Percentiles rank a stretch among this genome's conserved stretches.
Evolutionary conservation across 2,888 invertebrate species (phyloP).

Genomic region (Hydrotaea diabolus): DNA sequence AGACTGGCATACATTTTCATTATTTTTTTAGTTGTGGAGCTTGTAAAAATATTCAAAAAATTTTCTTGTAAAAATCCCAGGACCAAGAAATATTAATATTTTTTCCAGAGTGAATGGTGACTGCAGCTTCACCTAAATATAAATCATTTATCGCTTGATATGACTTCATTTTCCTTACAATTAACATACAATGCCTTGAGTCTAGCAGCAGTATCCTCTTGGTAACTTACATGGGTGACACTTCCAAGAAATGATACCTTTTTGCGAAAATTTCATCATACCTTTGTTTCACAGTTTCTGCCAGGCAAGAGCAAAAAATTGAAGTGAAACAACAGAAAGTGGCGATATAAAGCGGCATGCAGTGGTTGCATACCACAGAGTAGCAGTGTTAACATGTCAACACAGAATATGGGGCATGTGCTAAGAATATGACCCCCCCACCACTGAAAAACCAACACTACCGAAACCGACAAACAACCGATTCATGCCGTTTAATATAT

Average conservation of each 20-base stretch:
- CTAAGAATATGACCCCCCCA: background rate
- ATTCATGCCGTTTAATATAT: constrained; percentile 57
- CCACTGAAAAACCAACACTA: background rate
- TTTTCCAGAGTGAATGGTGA: too few relatives aligned
- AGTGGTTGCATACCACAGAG: background rate
- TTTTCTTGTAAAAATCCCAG: too few relatives aligned
- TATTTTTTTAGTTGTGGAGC: too few relatives aligned
- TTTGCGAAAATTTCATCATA: background rate
- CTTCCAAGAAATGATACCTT: background rate
- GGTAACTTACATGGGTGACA: background rate
- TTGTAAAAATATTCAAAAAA: too few relatives aligned
- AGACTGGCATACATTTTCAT: too few relatives aligned
- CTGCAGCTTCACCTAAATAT: background rate
- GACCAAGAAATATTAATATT: too few relatives aligned
- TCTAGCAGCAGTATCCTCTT: background rate
- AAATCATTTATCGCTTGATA: constrained; percentile 14
- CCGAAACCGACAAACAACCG: background rate
- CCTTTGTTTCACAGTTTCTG: background rate
- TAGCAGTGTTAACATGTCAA: constrained; percentile 1
- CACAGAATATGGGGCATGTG: background rate
- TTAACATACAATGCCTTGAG: constrained; percentile 22
- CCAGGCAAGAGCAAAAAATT: background rate
- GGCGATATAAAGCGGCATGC: background rate
- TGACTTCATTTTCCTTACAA: constrained; percentile 20
- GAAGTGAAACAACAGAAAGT: background rate